Evolutionary conservation across 35 echinoderm and acorn worm genomes (phyloP).

Genomic region (Ophiothrix spiculata): DNA sequence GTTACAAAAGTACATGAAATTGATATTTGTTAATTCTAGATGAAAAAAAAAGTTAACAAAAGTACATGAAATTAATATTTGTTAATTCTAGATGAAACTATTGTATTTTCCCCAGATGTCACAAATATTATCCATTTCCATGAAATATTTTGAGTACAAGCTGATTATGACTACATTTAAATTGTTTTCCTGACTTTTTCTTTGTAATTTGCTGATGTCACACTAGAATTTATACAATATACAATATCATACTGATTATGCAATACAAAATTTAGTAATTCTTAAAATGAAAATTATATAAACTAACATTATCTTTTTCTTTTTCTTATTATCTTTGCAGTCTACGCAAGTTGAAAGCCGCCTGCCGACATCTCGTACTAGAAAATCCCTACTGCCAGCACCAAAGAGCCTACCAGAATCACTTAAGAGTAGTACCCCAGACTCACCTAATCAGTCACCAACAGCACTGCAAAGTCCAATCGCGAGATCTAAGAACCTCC

Average conservation of each 20-base stretch:
- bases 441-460: constrained; percentile 39
- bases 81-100: too few species aligned
- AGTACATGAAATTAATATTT: too few species aligned
- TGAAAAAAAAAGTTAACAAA: too few species aligned
- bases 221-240: not conserved
- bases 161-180: not conserved
- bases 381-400: constrained; percentile 77
- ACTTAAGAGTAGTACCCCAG: constrained; percentile 29
- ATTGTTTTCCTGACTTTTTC: not conserved
- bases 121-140: not conserved
- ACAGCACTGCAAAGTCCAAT: constrained; percentile 40
- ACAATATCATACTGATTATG: not conserved
- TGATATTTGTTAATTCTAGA: too few species aligned
- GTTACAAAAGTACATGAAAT: too few species aligned
- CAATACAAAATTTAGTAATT: not conserved
- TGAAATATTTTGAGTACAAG: not conserved
- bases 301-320: not conserved
- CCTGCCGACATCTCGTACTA: constrained; percentile 61
- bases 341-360: constrained; percentile 94
- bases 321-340: constrained; percentile 51
- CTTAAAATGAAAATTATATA: not conserved
- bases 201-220: not conserved
- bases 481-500: constrained; percentile 44
- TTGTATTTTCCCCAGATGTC: not conserved
- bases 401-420: constrained; percentile 50